A percentile compares a stretch with the other conserved stretches of the same genome.
phyloP scores from a whole-genome alignment of 2,113 vertebrate genomes.

The Brachypteracias leptosomus region DNA sequence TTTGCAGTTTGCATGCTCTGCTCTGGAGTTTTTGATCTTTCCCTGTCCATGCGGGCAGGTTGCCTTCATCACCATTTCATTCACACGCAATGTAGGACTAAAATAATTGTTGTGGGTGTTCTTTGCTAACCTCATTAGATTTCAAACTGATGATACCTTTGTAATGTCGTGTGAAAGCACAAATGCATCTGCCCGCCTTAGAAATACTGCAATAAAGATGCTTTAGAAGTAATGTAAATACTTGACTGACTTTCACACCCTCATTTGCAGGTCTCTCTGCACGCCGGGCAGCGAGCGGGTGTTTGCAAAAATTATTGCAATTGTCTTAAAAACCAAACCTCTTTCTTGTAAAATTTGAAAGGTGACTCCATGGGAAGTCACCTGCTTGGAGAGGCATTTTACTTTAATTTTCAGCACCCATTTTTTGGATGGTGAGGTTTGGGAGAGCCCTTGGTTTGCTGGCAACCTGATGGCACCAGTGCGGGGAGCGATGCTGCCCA shows the following conservation, averaged over 20 bases:
- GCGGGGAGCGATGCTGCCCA: neutral
- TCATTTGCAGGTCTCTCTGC: neutral
- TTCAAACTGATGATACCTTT: neutral
- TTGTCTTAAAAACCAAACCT: neutral
- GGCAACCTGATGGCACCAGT: rapidly evolving
- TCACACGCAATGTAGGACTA: neutral
- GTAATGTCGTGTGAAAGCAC: rapidly evolving
- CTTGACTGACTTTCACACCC: neutral
- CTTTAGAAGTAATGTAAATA: neutral
- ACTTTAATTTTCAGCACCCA: neutral
- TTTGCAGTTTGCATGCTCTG: neutral
- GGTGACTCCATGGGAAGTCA: rapidly evolving
- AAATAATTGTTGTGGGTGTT: neutral
- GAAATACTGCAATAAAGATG: neutral
- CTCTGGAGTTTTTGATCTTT: neutral
- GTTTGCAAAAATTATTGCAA: neutral
- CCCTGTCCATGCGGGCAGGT: neutral
- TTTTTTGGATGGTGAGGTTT: neutral
- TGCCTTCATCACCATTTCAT: rapidly evolving
- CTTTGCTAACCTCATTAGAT: neutral
- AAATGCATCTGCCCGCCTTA: rapidly evolving
- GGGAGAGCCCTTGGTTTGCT: rapidly evolving
- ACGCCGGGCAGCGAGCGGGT: neutral
- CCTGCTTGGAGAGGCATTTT: neutral
- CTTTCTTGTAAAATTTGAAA: neutral